phyloP scores from a whole-genome alignment of 1,140 invertebrate genomes.

The Helicorthomorpha holstii region DNA sequence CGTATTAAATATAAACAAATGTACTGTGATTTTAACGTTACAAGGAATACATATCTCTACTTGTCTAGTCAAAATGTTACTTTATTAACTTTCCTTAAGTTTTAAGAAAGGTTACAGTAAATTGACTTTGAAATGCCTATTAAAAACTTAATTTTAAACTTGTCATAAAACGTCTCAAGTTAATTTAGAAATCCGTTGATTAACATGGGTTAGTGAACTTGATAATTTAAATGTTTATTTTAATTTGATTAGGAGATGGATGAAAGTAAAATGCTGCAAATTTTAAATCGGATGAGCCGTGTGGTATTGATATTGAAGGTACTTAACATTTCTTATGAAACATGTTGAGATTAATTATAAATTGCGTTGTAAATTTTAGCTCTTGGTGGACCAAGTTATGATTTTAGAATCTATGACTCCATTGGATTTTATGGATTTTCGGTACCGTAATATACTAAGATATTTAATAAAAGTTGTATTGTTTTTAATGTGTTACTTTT shows the following conservation, averaged over 20 bases:
- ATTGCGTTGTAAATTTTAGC: constrained; percentile 31
- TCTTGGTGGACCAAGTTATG: constrained; percentile 89
- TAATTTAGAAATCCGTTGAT: background rate
- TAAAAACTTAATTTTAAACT: background rate
- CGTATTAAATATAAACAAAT: background rate
- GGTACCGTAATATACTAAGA: constrained; percentile 21
- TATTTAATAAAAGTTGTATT: background rate
- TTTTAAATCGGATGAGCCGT: constrained; percentile 76
- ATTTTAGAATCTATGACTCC: constrained; percentile 98
- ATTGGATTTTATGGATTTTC: constrained; percentile 91
- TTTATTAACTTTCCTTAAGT: no score
- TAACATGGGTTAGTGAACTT: background rate
- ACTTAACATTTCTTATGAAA: constrained; percentile 15
- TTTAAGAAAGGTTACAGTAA: no score
- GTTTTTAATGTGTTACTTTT: no score
- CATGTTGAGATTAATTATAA: background rate
- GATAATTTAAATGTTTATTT: constrained; percentile 9
- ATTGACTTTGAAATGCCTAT: background rate
- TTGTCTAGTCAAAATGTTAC: no score
- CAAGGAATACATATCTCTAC: no score
- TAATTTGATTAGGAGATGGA: constrained; percentile 41
- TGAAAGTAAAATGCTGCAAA: constrained; percentile 80
- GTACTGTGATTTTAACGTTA: background rate
- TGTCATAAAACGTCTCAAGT: background rate
- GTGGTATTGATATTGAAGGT: constrained; percentile 91